Conservation (phyloP, 2,888 invertebrate species). For the Tenthredo notha region DNA sequence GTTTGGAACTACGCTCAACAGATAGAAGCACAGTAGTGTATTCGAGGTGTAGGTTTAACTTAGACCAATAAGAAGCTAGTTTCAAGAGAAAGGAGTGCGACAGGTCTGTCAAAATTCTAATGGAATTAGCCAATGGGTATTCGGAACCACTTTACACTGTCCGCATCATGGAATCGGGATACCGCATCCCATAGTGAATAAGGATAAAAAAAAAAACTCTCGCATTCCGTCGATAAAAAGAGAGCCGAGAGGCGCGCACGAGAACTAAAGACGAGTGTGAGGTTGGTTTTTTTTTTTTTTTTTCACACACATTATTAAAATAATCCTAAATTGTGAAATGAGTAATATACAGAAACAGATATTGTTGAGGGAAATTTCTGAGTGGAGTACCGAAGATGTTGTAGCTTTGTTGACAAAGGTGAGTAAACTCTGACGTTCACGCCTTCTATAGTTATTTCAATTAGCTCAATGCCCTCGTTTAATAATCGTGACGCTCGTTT, state of each 20-base stretch:
- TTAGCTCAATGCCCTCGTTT: slow-evolving; percentile 35
- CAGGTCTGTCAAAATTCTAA: slow-evolving; percentile 54
- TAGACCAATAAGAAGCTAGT: slow-evolving; percentile 8
- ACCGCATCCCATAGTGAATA: slow-evolving; percentile 57
- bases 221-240: slow-evolving; percentile 68
- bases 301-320: too few species aligned
- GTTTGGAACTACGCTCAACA: neutral
- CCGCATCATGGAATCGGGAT: slow-evolving; percentile 54
- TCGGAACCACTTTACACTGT: slow-evolving; percentile 55
- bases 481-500: neutral
- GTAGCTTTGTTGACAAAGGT: slow-evolving; percentile 72
- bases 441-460: slow-evolving; percentile 21
- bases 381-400: slow-evolving; percentile 72
- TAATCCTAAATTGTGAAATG: neutral
- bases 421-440: slow-evolving; percentile 61
- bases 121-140: slow-evolving; percentile 57
- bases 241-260: slow-evolving; percentile 67
- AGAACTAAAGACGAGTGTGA: slow-evolving; percentile 64
- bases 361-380: slow-evolving; percentile 69
- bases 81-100: neutral
- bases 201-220: slow-evolving; percentile 61
- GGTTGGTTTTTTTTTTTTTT: slow-evolving; percentile 56
- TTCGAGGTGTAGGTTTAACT: neutral
- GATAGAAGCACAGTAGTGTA: slow-evolving; percentile 8
- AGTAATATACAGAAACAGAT: neutral